phyloP scores from a whole-genome alignment of 2,113 vertebrate genomes.

The Percina caprodes region DNA sequence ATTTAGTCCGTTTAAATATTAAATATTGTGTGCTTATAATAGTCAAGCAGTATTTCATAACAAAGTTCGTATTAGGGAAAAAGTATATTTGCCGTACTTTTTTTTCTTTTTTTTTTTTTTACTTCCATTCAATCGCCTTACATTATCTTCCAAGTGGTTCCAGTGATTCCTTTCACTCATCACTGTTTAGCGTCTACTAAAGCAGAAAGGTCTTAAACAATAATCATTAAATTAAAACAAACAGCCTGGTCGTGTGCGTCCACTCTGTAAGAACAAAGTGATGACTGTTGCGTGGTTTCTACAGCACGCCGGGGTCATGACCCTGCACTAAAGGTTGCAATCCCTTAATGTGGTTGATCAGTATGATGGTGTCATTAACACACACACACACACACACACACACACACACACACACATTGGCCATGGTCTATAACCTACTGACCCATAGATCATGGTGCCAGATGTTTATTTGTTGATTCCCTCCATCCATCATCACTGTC shows the following conservation, averaged over 20 bases:
- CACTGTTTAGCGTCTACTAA: slow-evolving; percentile 20
- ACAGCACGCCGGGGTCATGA: slow-evolving; percentile 61
- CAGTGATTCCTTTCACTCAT: slow-evolving; percentile 1
- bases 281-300: slow-evolving; percentile 61
- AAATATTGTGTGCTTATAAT: neutral
- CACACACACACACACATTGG: slow-evolving; percentile 34
- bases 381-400: slow-evolving; percentile 24
- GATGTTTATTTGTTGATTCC: slow-evolving; percentile 77
- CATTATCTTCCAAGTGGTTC: neutral
- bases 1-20: neutral
- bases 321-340: slow-evolving; percentile 45
- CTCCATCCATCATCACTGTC: slow-evolving; percentile 77
- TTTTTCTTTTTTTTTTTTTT: neutral
- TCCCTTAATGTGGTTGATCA: slow-evolving; percentile 62
- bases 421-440: slow-evolving; percentile 60
- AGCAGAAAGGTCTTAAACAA: slow-evolving; percentile 31
- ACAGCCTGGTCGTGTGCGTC: slow-evolving; percentile 52
- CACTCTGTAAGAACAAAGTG: slow-evolving; percentile 58
- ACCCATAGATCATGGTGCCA: slow-evolving; percentile 60
- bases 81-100: neutral
- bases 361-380: slow-evolving; percentile 51
- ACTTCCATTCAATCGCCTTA: neutral
- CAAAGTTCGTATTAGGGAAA: neutral
- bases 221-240: slow-evolving; percentile 52
- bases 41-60: neutral